A percentile compares a stretch with the other conserved stretches of the same genome.
Evolutionary conservation across 2,797 vertebrate genomes (phyloP).

Genomic region (Australoheros facetus): DNA sequence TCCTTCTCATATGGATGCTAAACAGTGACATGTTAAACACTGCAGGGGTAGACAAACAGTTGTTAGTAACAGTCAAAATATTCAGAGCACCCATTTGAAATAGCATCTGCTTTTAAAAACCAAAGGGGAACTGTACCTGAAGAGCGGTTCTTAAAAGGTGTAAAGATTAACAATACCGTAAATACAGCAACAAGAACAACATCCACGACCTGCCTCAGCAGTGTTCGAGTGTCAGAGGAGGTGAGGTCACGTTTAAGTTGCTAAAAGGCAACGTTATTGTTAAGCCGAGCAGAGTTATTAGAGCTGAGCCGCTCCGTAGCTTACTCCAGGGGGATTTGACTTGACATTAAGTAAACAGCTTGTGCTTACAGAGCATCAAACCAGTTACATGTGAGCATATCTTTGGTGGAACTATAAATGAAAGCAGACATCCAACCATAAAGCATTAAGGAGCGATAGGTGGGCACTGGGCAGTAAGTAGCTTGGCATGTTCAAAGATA

Average conservation of each 20-base stretch:
- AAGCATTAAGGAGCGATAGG: constrained; percentile 1
- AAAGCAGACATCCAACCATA: constrained; percentile 27
- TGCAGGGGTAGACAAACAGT: not conserved
- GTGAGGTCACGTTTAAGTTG: constrained; percentile 13
- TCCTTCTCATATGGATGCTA: not conserved
- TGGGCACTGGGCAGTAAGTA: not conserved
- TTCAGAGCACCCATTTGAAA: not conserved
- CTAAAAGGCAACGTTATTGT: constrained; percentile 11
- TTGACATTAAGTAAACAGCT: constrained; percentile 8
- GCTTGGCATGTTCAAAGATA: constrained; percentile 3
- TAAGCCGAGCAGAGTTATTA: constrained; percentile 1
- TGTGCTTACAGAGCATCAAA: not conserved
- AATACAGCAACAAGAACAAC: constrained; percentile 6
- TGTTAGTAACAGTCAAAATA: not conserved
- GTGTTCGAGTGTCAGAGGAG: not conserved
- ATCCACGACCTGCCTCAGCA: not conserved
- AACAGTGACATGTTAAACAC: not conserved
- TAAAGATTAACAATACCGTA: not conserved
- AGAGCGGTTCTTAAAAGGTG: not conserved
- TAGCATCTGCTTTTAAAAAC: not conserved
- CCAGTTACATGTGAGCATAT: not conserved
- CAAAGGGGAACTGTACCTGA: not conserved
- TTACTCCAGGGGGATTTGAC: not conserved
- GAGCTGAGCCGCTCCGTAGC: not conserved
- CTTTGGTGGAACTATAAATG: constrained; percentile 26